Percentiles rank a stretch among this genome's conserved stretches.
Conservation (phyloP, 2,888 invertebrate species). For the Cryptus viduatorius region DNA sequence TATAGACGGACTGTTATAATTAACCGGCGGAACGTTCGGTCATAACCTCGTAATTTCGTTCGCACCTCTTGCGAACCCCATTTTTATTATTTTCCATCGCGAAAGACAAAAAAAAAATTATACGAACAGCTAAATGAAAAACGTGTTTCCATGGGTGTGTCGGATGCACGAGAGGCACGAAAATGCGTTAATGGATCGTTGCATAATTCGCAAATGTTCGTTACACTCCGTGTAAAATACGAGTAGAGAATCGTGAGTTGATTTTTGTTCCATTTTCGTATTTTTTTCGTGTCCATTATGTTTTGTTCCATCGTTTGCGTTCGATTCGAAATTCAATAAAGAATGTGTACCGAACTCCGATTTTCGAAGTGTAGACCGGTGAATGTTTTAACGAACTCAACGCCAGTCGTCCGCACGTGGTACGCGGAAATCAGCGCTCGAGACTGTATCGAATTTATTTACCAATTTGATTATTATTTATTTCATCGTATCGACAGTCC, state of each 20-base stretch:
- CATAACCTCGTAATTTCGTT: too few relatives aligned
- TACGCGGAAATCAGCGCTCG: background rate
- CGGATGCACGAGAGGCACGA: background rate
- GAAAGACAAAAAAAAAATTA: background rate
- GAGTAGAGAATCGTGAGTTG: background rate
- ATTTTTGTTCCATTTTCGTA: background rate
- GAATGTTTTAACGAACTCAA: constrained; percentile 45
- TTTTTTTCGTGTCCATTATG: background rate
- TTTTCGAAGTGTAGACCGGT: constrained; percentile 13
- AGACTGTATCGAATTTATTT: constrained; percentile 44
- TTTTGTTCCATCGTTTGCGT: background rate
- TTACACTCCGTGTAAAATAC: background rate
- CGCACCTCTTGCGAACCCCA: background rate
- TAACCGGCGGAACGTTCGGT: background rate
- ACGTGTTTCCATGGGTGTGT: background rate
- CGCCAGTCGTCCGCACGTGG: background rate
- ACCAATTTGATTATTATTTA: constrained; percentile 56
- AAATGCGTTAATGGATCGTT: constrained; percentile 30
- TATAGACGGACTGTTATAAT: background rate
- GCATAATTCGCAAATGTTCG: background rate
- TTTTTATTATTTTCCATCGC: background rate
- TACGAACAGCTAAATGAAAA: background rate
- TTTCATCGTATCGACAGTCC: constrained; percentile 26
- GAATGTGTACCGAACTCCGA: constrained; percentile 10
- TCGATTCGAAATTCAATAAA: constrained; percentile 44